Percentiles rank a stretch among this genome's conserved stretches.
phyloP scores from a whole-genome alignment of 2,797 vertebrate species.

The Macroramphosus scolopax region DNA sequence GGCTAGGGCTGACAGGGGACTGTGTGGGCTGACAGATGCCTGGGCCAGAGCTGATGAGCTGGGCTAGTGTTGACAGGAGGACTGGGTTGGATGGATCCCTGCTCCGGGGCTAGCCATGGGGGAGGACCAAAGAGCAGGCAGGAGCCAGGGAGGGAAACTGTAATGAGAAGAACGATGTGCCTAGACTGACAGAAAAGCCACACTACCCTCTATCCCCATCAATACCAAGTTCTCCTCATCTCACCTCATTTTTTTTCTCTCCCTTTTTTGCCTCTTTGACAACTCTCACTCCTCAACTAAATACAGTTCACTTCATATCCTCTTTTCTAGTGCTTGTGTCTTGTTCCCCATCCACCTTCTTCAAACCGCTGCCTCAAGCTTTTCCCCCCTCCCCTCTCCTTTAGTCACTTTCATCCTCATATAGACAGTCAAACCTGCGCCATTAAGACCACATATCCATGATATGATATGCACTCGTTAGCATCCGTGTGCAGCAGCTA shows the following conservation, averaged over 20 bases:
- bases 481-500: slow-evolving; percentile 2
- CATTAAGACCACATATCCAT: too few relatives aligned
- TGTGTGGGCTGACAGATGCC: slow-evolving; percentile 74
- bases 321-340: slow-evolving; percentile 12
- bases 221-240: slow-evolving; percentile 43
- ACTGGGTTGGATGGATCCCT: slow-evolving; percentile 69
- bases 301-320: slow-evolving; percentile 12
- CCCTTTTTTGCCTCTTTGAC: slow-evolving; percentile 25
- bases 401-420: slow-evolving; percentile 2
- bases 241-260: slow-evolving; percentile 25
- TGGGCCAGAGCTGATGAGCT: slow-evolving; percentile 70
- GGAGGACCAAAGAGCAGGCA: slow-evolving; percentile 63
- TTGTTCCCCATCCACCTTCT: slow-evolving; percentile 15
- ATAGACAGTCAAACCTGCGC: slow-evolving; percentile 2
- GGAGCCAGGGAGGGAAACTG: slow-evolving; percentile 62
- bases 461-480: too few relatives aligned
- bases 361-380: slow-evolving; percentile 4
- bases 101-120: slow-evolving; percentile 72
- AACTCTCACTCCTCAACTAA: slow-evolving; percentile 47
- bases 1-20: slow-evolving; percentile 66
- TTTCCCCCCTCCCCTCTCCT: neutral
- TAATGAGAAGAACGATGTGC: slow-evolving; percentile 72
- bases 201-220: slow-evolving; percentile 52
- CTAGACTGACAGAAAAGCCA: slow-evolving; percentile 64
- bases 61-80: slow-evolving; percentile 71